Percentiles rank a stretch among this genome's conserved stretches.
phyloP scores from a whole-genome alignment of 1,140 invertebrate species.

The Drepana arcuata region DNA sequence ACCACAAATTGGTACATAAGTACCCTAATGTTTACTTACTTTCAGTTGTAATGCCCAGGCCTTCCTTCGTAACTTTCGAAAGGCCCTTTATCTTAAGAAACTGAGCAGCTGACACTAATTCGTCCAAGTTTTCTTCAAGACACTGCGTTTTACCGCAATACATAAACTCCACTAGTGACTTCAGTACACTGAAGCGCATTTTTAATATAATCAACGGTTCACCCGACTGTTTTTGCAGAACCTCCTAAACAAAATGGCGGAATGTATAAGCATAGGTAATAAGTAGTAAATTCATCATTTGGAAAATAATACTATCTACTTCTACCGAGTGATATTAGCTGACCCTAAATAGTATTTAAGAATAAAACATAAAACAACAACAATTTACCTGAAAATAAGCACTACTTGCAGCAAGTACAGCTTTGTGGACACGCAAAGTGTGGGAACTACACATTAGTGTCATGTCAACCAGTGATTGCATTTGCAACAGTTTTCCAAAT shows the following conservation, averaged over 20 bases:
- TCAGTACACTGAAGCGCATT: constrained; percentile 59
- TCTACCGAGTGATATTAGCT: too few species aligned
- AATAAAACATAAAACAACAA: too few species aligned
- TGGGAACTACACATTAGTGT: constrained; percentile 75
- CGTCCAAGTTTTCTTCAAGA: constrained; percentile 58
- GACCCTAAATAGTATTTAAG: too few species aligned
- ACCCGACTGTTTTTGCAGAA: constrained; percentile 54
- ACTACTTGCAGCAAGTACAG: constrained; percentile 75
- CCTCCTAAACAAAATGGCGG: constrained; percentile 37
- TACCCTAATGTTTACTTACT: constrained; percentile 26
- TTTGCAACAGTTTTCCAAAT: constrained; percentile 74
- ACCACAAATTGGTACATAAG: too few species aligned
- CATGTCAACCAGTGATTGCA: constrained; percentile 75
- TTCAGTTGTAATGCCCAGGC: constrained; percentile 52
- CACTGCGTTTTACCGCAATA: constrained; percentile 65
- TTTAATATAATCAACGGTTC: constrained; percentile 62
- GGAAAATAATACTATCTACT: too few species aligned
- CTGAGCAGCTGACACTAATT: constrained; percentile 57
- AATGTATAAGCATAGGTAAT: neutral
- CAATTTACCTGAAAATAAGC: constrained; percentile 75
- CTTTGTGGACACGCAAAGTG: constrained; percentile 74
- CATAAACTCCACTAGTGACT: constrained; percentile 62
- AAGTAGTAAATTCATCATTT: neutral
- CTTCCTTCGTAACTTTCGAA: constrained; percentile 63
- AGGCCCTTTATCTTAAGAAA: constrained; percentile 62